Evolutionary conservation across 2,888 invertebrate species (phyloP).

Genomic region (Ditylenchus weischeri): DNA sequence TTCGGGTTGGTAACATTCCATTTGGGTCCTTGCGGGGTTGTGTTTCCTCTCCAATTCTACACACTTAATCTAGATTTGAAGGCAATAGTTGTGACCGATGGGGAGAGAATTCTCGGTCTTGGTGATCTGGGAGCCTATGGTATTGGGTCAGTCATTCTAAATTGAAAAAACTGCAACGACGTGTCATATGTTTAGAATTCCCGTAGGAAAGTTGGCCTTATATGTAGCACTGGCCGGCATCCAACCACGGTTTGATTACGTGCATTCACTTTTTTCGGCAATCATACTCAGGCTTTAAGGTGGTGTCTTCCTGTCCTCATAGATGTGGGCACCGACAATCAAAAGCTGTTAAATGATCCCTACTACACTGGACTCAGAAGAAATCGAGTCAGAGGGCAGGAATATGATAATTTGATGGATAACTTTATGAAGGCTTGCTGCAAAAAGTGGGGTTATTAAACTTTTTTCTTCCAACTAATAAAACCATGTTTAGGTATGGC

Average conservation of each 20-base stretch:
- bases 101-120: conserved; percentile 92
- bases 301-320: conserved; percentile 89
- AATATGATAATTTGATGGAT: conserved; percentile 88
- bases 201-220: conserved; percentile 85
- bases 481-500: conserved; percentile 61
- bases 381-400: conserved; percentile 74
- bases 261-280: too few species aligned
- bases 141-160: conserved; percentile 74
- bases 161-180: too few species aligned
- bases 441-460: conserved; percentile 32
- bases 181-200: conserved; percentile 66
- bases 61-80: conserved; percentile 61
- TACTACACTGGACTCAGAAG: conserved; percentile 89
- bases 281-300: too few species aligned
- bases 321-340: conserved; percentile 67
- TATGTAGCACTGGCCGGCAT: conserved; percentile 94
- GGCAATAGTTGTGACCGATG: conserved; percentile 85
- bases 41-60: background rate
- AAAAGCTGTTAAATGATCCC: conserved; percentile 79
- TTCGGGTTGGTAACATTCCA: conserved; percentile 60
- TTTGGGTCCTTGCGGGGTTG: background rate
- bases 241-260: conserved; percentile 70
- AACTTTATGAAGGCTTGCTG: conserved; percentile 81
- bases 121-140: conserved; percentile 85
- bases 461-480: too few species aligned